These are phyloP conservation scores for Toxotes chatareus DNA, from an alignment of 2,113 vertebrate genomes.

Conservation along the genomic window DNA sequence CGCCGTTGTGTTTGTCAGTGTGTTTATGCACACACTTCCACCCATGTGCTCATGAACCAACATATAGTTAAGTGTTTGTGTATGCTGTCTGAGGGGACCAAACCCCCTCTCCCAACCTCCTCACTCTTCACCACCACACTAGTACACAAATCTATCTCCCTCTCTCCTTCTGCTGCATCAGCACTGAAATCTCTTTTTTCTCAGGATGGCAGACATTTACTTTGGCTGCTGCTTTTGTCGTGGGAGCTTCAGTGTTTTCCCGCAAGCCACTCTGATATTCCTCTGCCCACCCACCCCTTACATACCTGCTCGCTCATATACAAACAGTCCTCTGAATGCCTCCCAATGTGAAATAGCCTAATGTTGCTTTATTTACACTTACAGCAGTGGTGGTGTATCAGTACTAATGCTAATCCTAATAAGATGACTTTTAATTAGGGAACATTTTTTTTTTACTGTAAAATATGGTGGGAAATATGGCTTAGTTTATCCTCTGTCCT, in stretches of 20 bases:
- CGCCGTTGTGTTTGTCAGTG: slow-evolving; percentile 65
- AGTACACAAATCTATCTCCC: slow-evolving; percentile 57
- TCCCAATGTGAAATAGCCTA: slow-evolving; percentile 78
- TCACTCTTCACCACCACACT: slow-evolving; percentile 49
- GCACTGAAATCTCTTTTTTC: slow-evolving; percentile 76
- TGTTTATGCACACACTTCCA: slow-evolving; percentile 77
- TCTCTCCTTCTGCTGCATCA: slow-evolving; percentile 60
- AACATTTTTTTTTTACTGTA: neutral
- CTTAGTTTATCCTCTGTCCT: neutral
- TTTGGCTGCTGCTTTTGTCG: slow-evolving; percentile 84
- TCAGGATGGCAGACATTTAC: slow-evolving; percentile 84
- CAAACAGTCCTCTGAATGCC: slow-evolving; percentile 76
- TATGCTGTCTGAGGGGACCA: slow-evolving; percentile 55
- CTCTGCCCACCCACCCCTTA: slow-evolving; percentile 70
- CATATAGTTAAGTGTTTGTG: slow-evolving; percentile 80
- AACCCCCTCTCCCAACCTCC: neutral
- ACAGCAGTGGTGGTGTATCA: slow-evolving; percentile 15
- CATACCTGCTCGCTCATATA: slow-evolving; percentile 60
- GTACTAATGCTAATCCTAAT: slow-evolving; percentile 18
- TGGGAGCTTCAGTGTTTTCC: slow-evolving; percentile 78
- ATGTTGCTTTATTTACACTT: slow-evolving; percentile 73
- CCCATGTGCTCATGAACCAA: slow-evolving; percentile 68
- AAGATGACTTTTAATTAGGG: neutral
- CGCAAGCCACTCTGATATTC: slow-evolving; percentile 72
- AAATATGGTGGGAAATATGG: neutral